Percentiles rank a stretch among this genome's conserved stretches.
phyloP scores from a whole-genome alignment of 2,797 vertebrate species.

The Hemibagrus guttatus region DNA sequence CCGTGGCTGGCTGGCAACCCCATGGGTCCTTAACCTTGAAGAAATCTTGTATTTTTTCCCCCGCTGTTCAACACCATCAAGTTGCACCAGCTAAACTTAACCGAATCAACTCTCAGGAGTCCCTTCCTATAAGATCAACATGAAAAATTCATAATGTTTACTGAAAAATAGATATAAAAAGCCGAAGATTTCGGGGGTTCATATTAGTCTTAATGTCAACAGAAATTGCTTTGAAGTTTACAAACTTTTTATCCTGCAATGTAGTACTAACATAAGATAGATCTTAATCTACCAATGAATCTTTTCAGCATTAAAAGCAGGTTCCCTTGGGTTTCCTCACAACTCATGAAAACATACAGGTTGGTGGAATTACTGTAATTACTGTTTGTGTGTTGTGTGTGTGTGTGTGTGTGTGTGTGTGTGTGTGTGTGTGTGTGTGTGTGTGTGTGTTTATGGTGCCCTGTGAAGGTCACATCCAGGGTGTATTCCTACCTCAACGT shows the following conservation, averaged over 20 bases:
- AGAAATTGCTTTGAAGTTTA: neutral
- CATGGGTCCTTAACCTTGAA: constrained; percentile 8
- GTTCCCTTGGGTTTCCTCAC: too few species aligned
- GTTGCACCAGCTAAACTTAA: neutral
- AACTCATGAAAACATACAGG: too few species aligned
- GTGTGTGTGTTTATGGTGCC: neutral
- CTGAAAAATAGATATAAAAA: neutral
- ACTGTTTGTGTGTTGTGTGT: too few species aligned
- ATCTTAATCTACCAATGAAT: neutral
- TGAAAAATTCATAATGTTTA: neutral
- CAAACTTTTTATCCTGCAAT: neutral
- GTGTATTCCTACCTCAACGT: neutral
- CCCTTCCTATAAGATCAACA: too few species aligned
- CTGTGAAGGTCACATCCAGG: neutral
- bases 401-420: too few species aligned
- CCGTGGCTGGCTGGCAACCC: neutral
- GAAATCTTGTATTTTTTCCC: constrained; percentile 4
- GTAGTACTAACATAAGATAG: neutral
- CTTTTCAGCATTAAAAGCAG: neutral
- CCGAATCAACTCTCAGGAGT: neutral
- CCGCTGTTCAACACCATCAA: neutral
- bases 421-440: neutral
- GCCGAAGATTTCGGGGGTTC: neutral
- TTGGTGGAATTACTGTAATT: too few species aligned
- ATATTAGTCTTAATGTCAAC: neutral